Percentiles rank a stretch among this genome's conserved stretches.
Evolutionary conservation across 2,797 vertebrate genomes (phyloP).

Genomic region (Lepus oiostolus): DNA sequence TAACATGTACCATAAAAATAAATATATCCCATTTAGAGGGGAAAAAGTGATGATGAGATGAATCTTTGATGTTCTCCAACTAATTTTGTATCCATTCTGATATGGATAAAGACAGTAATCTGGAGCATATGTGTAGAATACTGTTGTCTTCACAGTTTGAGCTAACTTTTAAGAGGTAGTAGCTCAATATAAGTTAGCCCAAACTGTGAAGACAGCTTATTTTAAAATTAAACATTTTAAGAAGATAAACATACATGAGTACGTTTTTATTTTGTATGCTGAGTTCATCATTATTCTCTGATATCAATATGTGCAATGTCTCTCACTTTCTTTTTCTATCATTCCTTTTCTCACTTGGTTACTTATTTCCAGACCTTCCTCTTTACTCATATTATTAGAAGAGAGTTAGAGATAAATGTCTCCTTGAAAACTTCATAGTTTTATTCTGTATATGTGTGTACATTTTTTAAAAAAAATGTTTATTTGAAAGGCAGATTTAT

Average conservation of each 20-base stretch:
- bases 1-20: slow-evolving; percentile 61
- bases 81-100: neutral
- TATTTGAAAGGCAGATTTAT: too few species aligned
- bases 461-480: too few species aligned
- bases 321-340: neutral
- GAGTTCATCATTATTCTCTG: neutral
- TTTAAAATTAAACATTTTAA: neutral
- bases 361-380: neutral
- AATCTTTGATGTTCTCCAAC: slow-evolving; percentile 38
- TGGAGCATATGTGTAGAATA: neutral
- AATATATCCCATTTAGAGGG: slow-evolving; percentile 3
- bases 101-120: slow-evolving; percentile 22
- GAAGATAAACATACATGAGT: neutral
- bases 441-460: neutral
- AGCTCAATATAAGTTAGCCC: neutral
- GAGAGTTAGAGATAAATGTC: slow-evolving; percentile 16
- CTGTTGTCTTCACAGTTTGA: neutral
- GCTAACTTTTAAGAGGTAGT: neutral
- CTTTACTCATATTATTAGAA: neutral
- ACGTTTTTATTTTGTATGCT: neutral
- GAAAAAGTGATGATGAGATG: slow-evolving; percentile 16
- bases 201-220: too few species aligned
- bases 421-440: neutral
- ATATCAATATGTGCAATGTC: neutral
- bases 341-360: neutral